phyloP scores from a whole-genome alignment of 2,797 vertebrate species.

The Schizopygopsis pylzovi region DNA sequence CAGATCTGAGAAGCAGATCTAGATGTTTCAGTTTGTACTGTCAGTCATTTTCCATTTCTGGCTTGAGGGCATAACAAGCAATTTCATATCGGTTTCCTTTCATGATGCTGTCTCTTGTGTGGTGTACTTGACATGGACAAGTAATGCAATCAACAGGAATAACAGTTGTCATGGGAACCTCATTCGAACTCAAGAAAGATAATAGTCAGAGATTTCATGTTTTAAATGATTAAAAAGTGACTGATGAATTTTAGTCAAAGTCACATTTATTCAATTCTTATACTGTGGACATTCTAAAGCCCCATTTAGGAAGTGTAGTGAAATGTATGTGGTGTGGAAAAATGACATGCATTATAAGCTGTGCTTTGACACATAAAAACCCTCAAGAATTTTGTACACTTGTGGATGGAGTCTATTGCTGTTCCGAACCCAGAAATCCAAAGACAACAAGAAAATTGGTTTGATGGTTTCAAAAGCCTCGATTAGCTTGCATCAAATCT shows the following conservation, averaged over 20 bases:
- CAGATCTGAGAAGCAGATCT: neutral
- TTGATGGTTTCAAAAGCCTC: conserved; percentile 29
- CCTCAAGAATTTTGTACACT: neutral
- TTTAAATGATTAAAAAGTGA: neutral
- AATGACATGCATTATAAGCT: neutral
- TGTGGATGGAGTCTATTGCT: neutral
- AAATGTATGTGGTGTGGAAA: conserved; percentile 2
- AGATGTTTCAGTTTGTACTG: conserved; percentile 15
- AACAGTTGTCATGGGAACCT: conserved; percentile 45
- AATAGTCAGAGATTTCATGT: neutral
- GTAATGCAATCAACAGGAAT: conserved; percentile 27
- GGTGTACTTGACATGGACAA: neutral
- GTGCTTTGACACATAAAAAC: conserved; percentile 16
- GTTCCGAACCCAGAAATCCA: conserved; percentile 12
- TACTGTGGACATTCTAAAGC: neutral
- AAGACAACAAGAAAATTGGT: conserved; percentile 1
- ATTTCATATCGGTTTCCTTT: conserved; percentile 15
- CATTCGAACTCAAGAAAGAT: conserved; percentile 11
- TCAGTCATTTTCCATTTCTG: conserved; percentile 6
- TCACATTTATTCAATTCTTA: neutral
- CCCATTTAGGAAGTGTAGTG: neutral
- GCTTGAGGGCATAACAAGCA: neutral
- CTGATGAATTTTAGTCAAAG: neutral
- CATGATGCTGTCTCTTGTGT: conserved; percentile 24
- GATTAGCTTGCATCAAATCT: conserved; percentile 11